Evolutionary conservation across 2,888 invertebrate species (phyloP).

Genomic region (Yponomeuta malinellus): DNA sequence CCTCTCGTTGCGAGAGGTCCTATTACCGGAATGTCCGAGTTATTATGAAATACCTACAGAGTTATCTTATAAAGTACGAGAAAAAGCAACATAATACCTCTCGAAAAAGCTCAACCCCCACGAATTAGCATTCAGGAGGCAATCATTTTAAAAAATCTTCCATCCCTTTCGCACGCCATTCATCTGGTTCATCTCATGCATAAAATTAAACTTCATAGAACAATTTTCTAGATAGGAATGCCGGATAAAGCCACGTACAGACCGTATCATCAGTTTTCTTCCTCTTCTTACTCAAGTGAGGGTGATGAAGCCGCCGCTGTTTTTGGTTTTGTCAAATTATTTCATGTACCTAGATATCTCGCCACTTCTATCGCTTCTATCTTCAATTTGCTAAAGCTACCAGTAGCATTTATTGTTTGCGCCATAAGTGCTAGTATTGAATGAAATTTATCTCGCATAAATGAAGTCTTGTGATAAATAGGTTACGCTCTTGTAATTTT

Average conservation of each 20-base stretch:
- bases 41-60: too few relatives aligned
- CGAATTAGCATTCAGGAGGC: neutral
- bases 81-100: neutral
- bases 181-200: neutral
- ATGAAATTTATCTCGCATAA: neutral
- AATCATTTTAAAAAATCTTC: neutral
- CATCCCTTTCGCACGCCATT: neutral
- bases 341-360: too few relatives aligned
- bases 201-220: conserved; percentile 3
- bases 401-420: too few relatives aligned
- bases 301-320: too few relatives aligned
- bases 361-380: too few relatives aligned
- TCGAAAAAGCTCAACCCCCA: neutral
- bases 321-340: too few relatives aligned
- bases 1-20: too few relatives aligned
- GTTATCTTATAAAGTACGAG: too few relatives aligned
- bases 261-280: neutral
- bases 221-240: neutral
- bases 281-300: too few relatives aligned
- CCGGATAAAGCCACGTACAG: neutral
- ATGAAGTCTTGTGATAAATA: neutral
- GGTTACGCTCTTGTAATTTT: neutral
- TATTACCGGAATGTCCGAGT: too few relatives aligned
- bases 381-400: too few relatives aligned
- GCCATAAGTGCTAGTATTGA: too few relatives aligned